These are phyloP conservation scores for Mus minutoides DNA, from an alignment of 2,797 vertebrate genomes.

Conservation along the genomic window DNA sequence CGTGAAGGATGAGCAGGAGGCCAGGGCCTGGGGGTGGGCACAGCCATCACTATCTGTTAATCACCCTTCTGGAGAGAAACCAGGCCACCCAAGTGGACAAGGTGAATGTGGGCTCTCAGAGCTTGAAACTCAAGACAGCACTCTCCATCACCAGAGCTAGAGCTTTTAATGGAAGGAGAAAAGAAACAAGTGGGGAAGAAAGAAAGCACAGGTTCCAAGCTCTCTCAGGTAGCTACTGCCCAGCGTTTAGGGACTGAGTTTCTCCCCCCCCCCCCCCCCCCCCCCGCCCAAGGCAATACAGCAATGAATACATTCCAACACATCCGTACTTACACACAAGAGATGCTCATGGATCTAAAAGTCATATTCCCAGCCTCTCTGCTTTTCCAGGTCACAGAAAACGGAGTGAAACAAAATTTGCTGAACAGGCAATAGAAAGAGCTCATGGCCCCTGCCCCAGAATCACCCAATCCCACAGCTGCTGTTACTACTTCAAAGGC, in stretches of 20 bases:
- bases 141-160: not conserved
- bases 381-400: constrained; percentile 40
- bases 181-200: constrained; percentile 3
- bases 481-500: not conserved
- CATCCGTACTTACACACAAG: not conserved
- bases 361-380: not conserved
- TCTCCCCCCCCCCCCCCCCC: not conserved
- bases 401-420: not conserved
- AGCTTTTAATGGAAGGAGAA: constrained; percentile 38
- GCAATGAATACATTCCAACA: constrained; percentile 31
- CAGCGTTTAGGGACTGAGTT: not conserved
- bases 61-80: constrained; percentile 80
- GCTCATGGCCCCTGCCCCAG: not conserved
- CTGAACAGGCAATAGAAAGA: not conserved
- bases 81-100: constrained; percentile 68
- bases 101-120: not conserved
- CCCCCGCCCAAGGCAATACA: not conserved
- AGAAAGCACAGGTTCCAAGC: not conserved
- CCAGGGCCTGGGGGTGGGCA: not conserved
- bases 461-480: not conserved
- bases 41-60: constrained; percentile 55
- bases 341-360: constrained; percentile 9
- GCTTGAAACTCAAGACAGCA: not conserved
- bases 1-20: constrained; percentile 65
- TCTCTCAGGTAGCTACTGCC: not conserved